Evolutionary conservation across 1,140 invertebrate genomes (phyloP).

Genomic region (Drosophila tsacasi): DNA sequence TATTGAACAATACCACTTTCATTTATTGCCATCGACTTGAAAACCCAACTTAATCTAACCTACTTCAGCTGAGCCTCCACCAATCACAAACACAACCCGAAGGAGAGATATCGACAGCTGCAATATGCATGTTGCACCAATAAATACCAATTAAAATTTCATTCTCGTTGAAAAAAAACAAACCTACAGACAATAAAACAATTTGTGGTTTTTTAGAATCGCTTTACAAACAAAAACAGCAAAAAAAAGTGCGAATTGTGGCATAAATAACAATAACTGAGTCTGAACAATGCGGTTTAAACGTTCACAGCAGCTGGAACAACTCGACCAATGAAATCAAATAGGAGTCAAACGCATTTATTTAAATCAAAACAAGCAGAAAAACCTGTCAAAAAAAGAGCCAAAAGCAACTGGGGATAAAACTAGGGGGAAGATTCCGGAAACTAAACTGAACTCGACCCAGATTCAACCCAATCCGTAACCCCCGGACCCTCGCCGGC

Average conservation of each 20-base stretch:
- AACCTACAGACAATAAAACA: constrained; percentile 65
- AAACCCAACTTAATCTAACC: neutral
- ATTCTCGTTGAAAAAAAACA: constrained; percentile 37
- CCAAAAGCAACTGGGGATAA: constrained; percentile 2
- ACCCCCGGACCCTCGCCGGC: constrained; percentile 18
- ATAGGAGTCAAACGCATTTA: constrained; percentile 36
- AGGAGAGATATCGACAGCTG: neutral
- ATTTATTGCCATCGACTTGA: neutral
- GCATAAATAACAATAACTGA: constrained; percentile 41
- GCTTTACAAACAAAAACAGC: constrained; percentile 18
- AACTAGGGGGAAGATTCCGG: constrained; percentile 16
- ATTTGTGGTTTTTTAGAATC: constrained; percentile 64
- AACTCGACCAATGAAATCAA: constrained; percentile 44
- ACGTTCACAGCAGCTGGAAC: constrained; percentile 38
- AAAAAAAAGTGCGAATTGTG: constrained; percentile 36
- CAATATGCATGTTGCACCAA: constrained; percentile 31
- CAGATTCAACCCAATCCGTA: constrained; percentile 42
- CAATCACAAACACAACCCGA: neutral
- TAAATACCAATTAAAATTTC: constrained; percentile 71
- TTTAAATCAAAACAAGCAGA: constrained; percentile 62
- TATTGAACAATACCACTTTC: neutral
- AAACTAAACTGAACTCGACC: constrained; percentile 45
- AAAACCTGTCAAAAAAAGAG: constrained; percentile 32
- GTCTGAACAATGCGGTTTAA: constrained; percentile 60
- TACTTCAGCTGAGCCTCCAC: neutral